Evolutionary conservation across 2,797 vertebrate species (phyloP).

Genomic region (Caiman crocodilus): DNA sequence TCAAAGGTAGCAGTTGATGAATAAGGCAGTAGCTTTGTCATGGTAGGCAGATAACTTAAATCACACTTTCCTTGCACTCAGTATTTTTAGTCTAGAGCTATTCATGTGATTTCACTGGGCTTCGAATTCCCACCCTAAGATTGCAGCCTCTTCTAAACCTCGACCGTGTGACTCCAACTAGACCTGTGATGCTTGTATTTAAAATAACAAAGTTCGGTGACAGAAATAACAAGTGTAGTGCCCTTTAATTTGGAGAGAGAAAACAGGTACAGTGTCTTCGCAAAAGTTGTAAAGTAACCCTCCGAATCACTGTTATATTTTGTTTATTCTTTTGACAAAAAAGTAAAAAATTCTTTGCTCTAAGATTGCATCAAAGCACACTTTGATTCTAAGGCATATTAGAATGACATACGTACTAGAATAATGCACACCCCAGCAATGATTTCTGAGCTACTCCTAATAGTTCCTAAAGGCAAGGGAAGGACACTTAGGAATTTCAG

Average conservation of each 20-base stretch:
- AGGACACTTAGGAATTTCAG: neutral
- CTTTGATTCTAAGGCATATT: neutral
- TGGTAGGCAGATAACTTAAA: constrained; percentile 19
- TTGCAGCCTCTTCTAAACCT: constrained; percentile 23
- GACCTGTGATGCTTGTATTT: constrained; percentile 15
- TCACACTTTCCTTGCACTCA: neutral
- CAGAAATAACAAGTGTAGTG: neutral
- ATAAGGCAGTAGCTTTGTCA: constrained; percentile 55
- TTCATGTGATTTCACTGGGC: constrained; percentile 30
- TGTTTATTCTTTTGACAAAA: neutral
- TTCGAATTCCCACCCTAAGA: constrained; percentile 19
- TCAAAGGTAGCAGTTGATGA: constrained; percentile 55
- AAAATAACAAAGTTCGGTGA: constrained; percentile 34
- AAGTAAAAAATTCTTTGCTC: neutral
- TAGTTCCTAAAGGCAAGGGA: rapidly evolving
- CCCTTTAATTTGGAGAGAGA: neutral
- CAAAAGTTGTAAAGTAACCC: neutral
- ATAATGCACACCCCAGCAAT: neutral
- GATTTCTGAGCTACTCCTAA: neutral
- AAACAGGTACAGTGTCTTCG: neutral
- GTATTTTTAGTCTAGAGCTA: constrained; percentile 56
- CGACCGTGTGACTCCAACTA: constrained; percentile 20
- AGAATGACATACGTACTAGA: neutral
- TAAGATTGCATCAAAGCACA: neutral
- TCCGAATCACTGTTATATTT: neutral